These are phyloP conservation scores for Sprattus sprattus DNA, from an alignment of 2,113 vertebrate genomes.

Conservation along the genomic window DNA sequence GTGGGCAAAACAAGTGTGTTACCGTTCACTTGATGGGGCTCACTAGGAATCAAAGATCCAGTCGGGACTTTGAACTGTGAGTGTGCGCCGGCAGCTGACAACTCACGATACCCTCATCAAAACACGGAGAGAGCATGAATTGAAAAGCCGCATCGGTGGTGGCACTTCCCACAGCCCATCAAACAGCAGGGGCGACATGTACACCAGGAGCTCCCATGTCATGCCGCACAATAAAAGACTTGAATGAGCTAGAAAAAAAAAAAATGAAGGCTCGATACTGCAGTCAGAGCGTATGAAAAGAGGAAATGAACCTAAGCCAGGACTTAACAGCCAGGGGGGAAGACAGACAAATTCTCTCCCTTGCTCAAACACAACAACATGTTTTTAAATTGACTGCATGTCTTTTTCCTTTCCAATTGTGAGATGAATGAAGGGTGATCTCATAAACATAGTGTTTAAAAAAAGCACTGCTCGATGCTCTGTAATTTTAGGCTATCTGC, in stretches of 20 bases:
- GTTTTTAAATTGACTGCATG: background rate
- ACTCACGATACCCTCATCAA: constrained; percentile 40
- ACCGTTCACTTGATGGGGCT: constrained; percentile 34
- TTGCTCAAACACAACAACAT: background rate
- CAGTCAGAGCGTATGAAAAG: background rate
- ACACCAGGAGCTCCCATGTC: constrained; percentile 28
- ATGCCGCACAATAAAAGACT: background rate
- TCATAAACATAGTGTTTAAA: background rate
- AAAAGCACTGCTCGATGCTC: background rate
- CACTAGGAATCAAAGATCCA: constrained; percentile 43
- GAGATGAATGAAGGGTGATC: background rate
- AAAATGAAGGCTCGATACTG: background rate
- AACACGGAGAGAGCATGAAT: constrained; percentile 40
- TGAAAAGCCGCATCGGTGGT: background rate
- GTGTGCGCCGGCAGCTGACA: background rate
- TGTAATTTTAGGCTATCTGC: background rate
- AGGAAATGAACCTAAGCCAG: background rate
- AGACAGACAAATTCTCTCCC: background rate
- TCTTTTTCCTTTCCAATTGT: background rate
- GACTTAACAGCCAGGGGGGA: background rate
- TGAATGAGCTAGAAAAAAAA: background rate
- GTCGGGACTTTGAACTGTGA: constrained; percentile 45
- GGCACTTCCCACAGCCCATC: background rate
- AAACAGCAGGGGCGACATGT: background rate
- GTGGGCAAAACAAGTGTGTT: constrained; percentile 41